Conservation (phyloP, 2,888 invertebrate genomes). For the Philereme transversata region DNA sequence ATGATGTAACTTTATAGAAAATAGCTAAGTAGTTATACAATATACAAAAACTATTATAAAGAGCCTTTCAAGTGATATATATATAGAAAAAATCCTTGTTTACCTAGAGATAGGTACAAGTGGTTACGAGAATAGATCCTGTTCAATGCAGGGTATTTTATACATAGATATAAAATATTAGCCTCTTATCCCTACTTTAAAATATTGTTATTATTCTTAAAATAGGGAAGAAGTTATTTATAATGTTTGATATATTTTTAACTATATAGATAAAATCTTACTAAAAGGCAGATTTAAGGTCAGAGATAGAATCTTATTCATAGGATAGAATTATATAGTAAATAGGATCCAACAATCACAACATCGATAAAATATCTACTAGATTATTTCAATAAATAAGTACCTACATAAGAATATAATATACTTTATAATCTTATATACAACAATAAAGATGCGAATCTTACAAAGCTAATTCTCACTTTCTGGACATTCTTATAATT, state of each 20-base stretch:
- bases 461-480: slow-evolving; percentile 58
- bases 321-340: too few species aligned
- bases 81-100: too few species aligned
- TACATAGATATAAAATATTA: background rate
- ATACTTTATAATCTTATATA: slow-evolving; percentile 6
- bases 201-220: slow-evolving; percentile 2
- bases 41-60: too few species aligned
- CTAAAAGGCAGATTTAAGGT: slow-evolving; percentile 26
- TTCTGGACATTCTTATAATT: slow-evolving; percentile 61
- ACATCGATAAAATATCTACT: slow-evolving; percentile 12
- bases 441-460: slow-evolving; percentile 38
- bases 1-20: too few species aligned
- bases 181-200: background rate
- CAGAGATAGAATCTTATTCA: slow-evolving; percentile 21
- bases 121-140: background rate
- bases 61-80: too few species aligned
- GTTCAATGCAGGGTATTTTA: background rate
- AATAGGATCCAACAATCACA: slow-evolving; percentile 8
- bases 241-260: slow-evolving; percentile 1
- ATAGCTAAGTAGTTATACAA: too few species aligned
- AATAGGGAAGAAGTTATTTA: slow-evolving; percentile 15
- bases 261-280: slow-evolving; percentile 7
- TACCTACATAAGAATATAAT: background rate
- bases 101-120: too few species aligned
- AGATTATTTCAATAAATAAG: background rate